phyloP scores from a whole-genome alignment of 2,113 vertebrate genomes.

The Oenanthe oenanthe region DNA sequence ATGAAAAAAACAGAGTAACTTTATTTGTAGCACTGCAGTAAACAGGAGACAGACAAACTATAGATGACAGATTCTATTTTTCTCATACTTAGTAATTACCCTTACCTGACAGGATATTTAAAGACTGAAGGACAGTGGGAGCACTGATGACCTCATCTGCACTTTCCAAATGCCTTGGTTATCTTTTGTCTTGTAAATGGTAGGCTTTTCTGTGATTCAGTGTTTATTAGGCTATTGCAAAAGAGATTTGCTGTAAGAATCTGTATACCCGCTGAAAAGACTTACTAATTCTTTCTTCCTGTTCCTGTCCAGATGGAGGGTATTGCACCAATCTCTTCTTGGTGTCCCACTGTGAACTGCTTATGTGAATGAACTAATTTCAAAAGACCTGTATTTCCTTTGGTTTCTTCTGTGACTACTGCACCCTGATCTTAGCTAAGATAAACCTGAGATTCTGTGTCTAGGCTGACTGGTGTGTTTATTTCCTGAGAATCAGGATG shows the following conservation, averaged over 20 bases:
- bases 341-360: background rate
- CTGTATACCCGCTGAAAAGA: background rate
- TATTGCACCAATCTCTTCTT: background rate
- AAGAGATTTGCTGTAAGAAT: background rate
- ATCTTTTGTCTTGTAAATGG: background rate
- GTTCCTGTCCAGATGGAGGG: background rate
- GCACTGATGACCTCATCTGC: background rate
- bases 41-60: background rate
- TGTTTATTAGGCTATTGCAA: conserved; percentile 10
- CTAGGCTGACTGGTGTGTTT: background rate
- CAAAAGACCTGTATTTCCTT: background rate
- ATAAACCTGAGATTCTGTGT: background rate
- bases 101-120: background rate
- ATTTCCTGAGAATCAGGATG: background rate
- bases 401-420: background rate
- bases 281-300: background rate
- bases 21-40: background rate
- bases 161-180: background rate
- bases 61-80: background rate
- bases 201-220: background rate
- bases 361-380: background rate
- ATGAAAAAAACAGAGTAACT: background rate
- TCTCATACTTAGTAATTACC: background rate
- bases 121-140: background rate
- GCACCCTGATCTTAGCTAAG: background rate